Percentiles rank a stretch among this genome's conserved stretches.
Conservation (phyloP, 2,888 invertebrate species). For the Aquatica leii region DNA sequence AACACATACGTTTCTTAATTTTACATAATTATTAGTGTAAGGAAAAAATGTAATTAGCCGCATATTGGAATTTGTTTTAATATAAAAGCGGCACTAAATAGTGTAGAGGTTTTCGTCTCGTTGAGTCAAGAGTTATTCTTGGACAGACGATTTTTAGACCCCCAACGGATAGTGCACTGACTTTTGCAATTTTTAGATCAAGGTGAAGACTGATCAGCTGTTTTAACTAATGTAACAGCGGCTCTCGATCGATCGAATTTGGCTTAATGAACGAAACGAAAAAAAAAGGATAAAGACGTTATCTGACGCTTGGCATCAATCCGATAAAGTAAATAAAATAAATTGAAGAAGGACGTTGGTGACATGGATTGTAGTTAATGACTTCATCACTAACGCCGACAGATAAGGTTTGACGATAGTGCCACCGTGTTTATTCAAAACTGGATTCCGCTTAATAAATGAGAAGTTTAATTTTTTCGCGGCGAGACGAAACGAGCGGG, state of each 20-base stretch:
- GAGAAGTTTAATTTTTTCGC: too few species aligned
- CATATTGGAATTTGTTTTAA: slow-evolving; percentile 7
- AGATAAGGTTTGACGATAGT: slow-evolving; percentile 21
- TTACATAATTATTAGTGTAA: slow-evolving; percentile 19
- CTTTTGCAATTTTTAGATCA: slow-evolving; percentile 43
- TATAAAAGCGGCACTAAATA: slow-evolving; percentile 14
- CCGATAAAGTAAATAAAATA: slow-evolving; percentile 21
- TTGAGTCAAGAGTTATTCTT: slow-evolving; percentile 37
- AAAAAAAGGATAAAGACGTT: background rate
- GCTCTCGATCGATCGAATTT: too few species aligned
- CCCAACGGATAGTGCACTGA: slow-evolving; percentile 43
- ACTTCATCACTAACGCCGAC: slow-evolving; percentile 24
- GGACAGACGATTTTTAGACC: slow-evolving; percentile 41
- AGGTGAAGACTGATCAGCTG: slow-evolving; percentile 43
- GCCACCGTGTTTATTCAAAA: too few species aligned
- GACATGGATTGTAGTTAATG: slow-evolving; percentile 24
- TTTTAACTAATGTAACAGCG: slow-evolving; percentile 27
- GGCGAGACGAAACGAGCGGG: too few species aligned
- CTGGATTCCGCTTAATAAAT: too few species aligned
- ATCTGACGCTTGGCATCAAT: slow-evolving; percentile 14
- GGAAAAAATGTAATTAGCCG: too few species aligned
- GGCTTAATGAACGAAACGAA: too few species aligned
- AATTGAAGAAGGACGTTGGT: slow-evolving; percentile 21
- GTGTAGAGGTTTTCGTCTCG: slow-evolving; percentile 27
- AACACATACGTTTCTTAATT: slow-evolving; percentile 29